Conservation (phyloP, 1,140 invertebrate genomes). For the Odontomachus brunneus region DNA sequence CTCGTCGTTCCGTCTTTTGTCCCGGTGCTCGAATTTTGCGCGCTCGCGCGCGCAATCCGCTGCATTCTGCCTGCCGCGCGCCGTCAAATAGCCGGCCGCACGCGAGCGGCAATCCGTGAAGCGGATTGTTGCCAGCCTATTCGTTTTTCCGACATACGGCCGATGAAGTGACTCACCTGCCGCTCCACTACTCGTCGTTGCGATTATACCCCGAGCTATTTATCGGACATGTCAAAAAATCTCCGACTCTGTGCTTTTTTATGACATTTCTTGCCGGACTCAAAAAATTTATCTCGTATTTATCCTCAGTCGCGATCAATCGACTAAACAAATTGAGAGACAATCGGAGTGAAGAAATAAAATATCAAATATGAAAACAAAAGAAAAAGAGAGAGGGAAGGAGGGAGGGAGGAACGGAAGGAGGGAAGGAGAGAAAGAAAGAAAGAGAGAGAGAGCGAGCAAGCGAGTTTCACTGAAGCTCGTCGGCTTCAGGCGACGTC, state of each 20-base stretch:
- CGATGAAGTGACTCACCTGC: background rate
- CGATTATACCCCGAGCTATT: background rate
- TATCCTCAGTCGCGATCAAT: background rate
- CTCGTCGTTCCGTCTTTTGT: no score
- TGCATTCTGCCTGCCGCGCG: no score
- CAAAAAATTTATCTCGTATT: background rate
- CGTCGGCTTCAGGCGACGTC: no score
- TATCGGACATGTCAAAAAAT: background rate
- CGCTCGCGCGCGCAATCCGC: no score
- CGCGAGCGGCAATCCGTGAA: conserved; percentile 14
- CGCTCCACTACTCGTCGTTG: background rate
- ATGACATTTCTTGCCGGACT: background rate
- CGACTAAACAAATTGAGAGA: conserved; percentile 11
- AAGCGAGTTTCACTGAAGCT: no score
- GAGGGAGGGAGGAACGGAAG: no score
- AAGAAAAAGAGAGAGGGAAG: no score
- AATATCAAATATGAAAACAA: no score
- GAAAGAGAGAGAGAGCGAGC: no score
- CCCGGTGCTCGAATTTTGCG: no score
- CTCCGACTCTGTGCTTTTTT: background rate
- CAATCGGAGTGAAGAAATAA: background rate
- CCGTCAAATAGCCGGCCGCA: background rate
- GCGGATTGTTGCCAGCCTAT: conserved; percentile 16
- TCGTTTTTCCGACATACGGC: background rate
- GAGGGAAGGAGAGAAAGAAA: no score